Evolutionary conservation across 2,113 vertebrate species (phyloP).

Genomic region (Psittacula cyanocephala): DNA sequence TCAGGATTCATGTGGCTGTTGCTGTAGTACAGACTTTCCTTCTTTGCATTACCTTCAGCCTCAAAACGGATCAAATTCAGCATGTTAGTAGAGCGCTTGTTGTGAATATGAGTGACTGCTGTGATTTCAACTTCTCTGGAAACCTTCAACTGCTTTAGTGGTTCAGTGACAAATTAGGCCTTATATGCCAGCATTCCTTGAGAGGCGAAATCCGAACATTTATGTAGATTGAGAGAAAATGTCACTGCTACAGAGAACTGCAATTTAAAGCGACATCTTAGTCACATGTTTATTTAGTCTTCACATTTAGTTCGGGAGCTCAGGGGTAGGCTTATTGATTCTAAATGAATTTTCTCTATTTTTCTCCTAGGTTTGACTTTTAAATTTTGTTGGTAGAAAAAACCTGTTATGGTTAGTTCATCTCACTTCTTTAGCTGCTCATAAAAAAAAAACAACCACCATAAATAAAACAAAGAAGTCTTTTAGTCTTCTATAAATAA

Average conservation of each 20-base stretch:
- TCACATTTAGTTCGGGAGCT: neutral
- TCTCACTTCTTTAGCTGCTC: neutral
- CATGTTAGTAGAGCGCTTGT: neutral
- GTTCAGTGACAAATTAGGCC: neutral
- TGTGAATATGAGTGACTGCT: neutral
- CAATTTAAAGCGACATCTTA: neutral
- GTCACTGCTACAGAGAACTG: neutral
- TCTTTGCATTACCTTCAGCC: neutral
- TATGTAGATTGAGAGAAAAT: neutral
- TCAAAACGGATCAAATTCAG: neutral
- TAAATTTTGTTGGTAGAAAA: neutral
- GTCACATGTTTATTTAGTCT: neutral
- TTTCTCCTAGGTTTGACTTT: neutral
- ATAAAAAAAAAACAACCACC: neutral
- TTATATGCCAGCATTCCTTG: neutral
- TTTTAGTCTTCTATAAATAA: neutral
- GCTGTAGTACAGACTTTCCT: neutral
- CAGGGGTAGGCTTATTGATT: accelerated
- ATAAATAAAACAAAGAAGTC: neutral
- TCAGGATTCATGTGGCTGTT: neutral
- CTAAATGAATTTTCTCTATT: neutral
- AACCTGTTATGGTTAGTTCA: neutral
- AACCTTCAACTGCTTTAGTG: neutral
- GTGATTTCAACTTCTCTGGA: neutral
- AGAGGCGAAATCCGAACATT: neutral